phyloP scores from a whole-genome alignment of 2,888 invertebrate genomes.

The Agrochola lychnidis region DNA sequence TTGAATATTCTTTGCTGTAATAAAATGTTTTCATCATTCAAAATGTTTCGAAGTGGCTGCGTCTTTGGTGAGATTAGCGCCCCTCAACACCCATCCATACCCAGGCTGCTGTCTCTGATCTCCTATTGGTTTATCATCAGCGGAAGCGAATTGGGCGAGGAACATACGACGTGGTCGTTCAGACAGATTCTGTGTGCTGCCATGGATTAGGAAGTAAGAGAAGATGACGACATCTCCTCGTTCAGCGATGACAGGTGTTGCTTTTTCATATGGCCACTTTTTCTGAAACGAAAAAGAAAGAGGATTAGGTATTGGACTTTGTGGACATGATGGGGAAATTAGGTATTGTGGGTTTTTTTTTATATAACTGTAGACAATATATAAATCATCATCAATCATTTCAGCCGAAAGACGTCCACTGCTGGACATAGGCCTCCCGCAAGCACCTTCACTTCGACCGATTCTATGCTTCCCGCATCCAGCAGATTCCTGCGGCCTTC shows the following conservation, averaged over 20 bases:
- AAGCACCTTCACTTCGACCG: too few species aligned
- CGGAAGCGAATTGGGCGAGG: slow-evolving; percentile 87
- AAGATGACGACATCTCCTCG: slow-evolving; percentile 90
- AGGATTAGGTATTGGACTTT: not conserved
- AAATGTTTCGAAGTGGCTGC: slow-evolving; percentile 66
- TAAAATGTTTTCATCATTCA: slow-evolving; percentile 20
- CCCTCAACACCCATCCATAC: slow-evolving; percentile 89
- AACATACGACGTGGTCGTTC: slow-evolving; percentile 88
- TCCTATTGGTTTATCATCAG: slow-evolving; percentile 87
- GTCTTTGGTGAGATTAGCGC: slow-evolving; percentile 81
- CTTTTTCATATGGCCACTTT: slow-evolving; percentile 86
- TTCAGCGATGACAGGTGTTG: slow-evolving; percentile 87
- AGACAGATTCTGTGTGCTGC: slow-evolving; percentile 89
- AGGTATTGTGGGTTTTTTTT: too few species aligned
- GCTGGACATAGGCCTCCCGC: too few species aligned
- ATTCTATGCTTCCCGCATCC: too few species aligned
- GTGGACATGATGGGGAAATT: too few species aligned
- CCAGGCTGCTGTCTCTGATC: slow-evolving; percentile 85
- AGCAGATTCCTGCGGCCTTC: too few species aligned
- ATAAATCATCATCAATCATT: too few species aligned
- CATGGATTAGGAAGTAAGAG: slow-evolving; percentile 90
- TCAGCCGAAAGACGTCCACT: too few species aligned
- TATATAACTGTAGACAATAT: too few species aligned
- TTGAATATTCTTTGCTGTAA: not conserved
- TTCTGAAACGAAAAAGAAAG: slow-evolving; percentile 71